Evolutionary conservation across 1,140 invertebrate genomes (phyloP), one percentile per base, ranked within the genome.

Genomic region (Cydia strobilella): DNA sequence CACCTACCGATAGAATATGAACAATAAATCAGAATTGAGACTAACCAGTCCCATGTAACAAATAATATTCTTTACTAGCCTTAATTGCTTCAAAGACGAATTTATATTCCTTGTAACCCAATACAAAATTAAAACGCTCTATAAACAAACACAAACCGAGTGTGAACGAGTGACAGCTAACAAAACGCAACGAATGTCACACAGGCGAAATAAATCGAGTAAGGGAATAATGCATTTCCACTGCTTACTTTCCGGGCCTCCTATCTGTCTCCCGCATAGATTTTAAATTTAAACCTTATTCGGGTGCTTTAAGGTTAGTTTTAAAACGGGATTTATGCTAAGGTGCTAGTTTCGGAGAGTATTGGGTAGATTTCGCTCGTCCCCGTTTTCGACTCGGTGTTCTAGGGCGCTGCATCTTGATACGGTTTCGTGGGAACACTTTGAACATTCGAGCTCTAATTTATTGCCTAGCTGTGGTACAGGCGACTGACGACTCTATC

Each of bases 401-500:
- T 78, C 75, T 72, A 51, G 73, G 74, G 75, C 76, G 74, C 75
- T 75, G 23, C 79, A 84, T 84, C 83, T 83, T 82, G 84, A 86
- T 86, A 83, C 76, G 76, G 79, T 76, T 75, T 82, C 84, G 84
- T 86, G 84, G 84, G 84, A 86, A 84, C 82, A 82, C 76, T 78
- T 74, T 76, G 54, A 59, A 59, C 77, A 78, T 69, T 35, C 73
- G 75, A 69, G 74, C 66, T 76, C 79, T 85, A 84, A 86, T 86
- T 85, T 86, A 86, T 86, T 80, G 82, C 80, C 79, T 79, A 80
- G 82, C 75, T 23, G 80, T 65, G 81, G 79, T 84, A 84, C 84
- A 86, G 81, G 80, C 81, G 81, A 82, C 80, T 85, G 84, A 86
- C 84, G 83, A 84, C 84, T 86, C 80, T 77, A 86, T 86, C 84